A percentile compares a stretch with the other conserved stretches of the same genome.
phyloP scores from a whole-genome alignment of 2,113 vertebrate genomes.

The Hemibates koningsi region DNA sequence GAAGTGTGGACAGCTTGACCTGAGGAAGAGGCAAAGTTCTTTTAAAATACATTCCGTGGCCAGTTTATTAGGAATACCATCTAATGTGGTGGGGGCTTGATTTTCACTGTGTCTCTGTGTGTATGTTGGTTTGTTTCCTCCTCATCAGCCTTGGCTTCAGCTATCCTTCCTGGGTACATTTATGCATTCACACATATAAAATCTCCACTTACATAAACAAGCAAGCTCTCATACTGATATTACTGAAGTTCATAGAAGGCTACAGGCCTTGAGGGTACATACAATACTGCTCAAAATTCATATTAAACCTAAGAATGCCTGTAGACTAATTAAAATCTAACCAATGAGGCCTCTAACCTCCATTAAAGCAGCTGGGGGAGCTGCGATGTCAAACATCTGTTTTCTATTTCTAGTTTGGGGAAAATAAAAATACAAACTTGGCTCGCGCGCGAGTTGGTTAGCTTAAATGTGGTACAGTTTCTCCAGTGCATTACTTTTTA shows the following conservation, averaged over 20 bases:
- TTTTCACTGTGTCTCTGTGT: background rate
- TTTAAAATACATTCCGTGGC: background rate
- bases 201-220: background rate
- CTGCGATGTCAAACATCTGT: background rate
- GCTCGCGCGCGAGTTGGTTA: background rate
- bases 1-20: slow-evolving; percentile 20
- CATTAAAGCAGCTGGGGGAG: background rate
- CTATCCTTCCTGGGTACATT: background rate
- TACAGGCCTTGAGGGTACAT: background rate
- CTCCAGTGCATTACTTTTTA: background rate
- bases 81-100: background rate
- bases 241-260: accelerated
- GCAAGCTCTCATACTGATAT: background rate
- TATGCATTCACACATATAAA: background rate
- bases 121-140: background rate
- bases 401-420: background rate
- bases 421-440: background rate
- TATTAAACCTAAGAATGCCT: background rate
- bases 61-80: background rate
- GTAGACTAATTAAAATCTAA: background rate
- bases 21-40: background rate
- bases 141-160: background rate
- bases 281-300: background rate
- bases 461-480: background rate
- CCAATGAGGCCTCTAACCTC: background rate